phyloP scores from a whole-genome alignment of 2,113 vertebrate species.

The Suncus etruscus region DNA sequence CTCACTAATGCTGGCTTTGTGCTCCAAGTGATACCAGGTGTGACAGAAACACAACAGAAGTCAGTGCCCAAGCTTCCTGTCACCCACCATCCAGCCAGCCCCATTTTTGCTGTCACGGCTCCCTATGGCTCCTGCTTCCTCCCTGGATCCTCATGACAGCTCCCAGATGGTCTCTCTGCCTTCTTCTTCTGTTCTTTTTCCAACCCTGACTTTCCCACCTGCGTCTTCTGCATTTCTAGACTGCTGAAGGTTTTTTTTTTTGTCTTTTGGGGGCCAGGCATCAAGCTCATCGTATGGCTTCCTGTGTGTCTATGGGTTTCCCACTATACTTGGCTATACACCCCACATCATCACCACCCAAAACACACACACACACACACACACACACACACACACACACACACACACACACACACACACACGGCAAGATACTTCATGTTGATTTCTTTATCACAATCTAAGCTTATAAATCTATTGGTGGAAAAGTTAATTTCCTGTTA shows the following conservation, averaged over 20 bases:
- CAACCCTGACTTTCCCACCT: not conserved
- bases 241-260: not conserved
- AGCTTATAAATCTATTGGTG: not conserved
- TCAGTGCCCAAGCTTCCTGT: too few species aligned
- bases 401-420: too few species aligned
- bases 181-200: not conserved
- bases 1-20: not conserved
- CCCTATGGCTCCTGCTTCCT: not conserved
- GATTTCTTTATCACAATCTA: not conserved
- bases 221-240: not conserved
- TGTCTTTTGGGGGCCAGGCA: not conserved
- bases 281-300: too few species aligned
- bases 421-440: not conserved
- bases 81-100: too few species aligned
- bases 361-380: too few species aligned
- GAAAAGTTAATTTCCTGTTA: not conserved
- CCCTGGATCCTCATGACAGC: not conserved
- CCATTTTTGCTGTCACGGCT: not conserved
- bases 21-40: not conserved
- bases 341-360: not conserved
- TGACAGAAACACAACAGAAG: not conserved
- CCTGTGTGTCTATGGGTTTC: too few species aligned
- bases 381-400: too few species aligned
- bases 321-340: not conserved
- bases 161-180: not conserved